Evolutionary conservation across 2,888 invertebrate species (phyloP), one percentile per base, ranked within the genome.

Genomic region (Ochropacha duplaris): DNA sequence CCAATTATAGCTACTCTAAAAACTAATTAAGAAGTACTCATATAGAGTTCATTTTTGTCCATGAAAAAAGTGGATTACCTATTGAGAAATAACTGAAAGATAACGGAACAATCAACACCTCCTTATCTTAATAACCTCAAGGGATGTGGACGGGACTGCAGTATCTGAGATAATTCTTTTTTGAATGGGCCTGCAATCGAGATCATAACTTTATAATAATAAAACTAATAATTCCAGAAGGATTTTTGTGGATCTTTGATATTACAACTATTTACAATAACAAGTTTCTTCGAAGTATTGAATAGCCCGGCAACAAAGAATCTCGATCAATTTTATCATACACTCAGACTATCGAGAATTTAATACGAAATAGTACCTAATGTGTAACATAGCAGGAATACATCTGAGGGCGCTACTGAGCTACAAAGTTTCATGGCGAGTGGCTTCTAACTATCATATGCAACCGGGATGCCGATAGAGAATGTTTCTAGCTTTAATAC

Each of bases 381-480:
- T 26, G 4, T 26, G 58, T 64, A 61, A 59, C 31, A 52, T 54
- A 61, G 49, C 31, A 49, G 55, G 22, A 31, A n/a, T 50, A 12
- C 19, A 44, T 8, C 16, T 19, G 16, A 19, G 19, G 19, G 19
- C 9, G 16, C 2, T 14, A n/a, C n/a, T n/a, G n/a, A n/a, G n/a
- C 44, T 44, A 44, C 19, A 44, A 67, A 70, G 60, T 67, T 70
- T 12, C 57, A 61, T 28, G 59, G 55, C 24, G 61, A 39, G 55
- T 11, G 59, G 61, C 63, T 65, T 50, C 34, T 31, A 70, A 58
- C 67, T 62, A 63, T 54, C 50, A 54, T 57, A 55, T 59, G 22
- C 54, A 51, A 60, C 2, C 2, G 57, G 58, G 62, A 56, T 54
- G 63, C 60, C 70, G 67, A 72, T 70, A 72, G 28, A 55, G 31